Conservation (phyloP, 1,140 invertebrate genomes). For the Platorchestia sp. region DNA sequence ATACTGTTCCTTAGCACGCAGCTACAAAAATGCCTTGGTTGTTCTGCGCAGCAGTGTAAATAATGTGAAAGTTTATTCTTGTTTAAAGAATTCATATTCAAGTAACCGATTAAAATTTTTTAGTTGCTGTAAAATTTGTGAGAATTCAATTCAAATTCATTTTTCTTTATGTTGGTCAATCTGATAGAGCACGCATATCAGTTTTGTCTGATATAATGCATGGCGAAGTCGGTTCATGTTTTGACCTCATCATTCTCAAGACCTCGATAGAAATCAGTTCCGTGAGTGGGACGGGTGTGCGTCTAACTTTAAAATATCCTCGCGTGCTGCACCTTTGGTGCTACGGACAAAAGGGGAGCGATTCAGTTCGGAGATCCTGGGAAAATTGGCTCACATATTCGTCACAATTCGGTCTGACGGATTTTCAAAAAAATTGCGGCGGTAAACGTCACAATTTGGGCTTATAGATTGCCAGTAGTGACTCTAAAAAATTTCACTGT, state of each 20-base stretch:
- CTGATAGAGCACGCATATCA: neutral
- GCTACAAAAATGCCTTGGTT: neutral
- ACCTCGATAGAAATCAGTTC: neutral
- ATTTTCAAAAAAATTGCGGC: neutral
- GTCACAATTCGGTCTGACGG: neutral
- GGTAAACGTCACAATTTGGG: no score
- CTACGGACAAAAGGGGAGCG: neutral
- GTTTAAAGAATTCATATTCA: neutral
- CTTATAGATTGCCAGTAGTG: no score
- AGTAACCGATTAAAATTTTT: neutral
- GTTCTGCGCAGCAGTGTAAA: neutral
- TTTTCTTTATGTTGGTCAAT: neutral
- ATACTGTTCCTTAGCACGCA: neutral
- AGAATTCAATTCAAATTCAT: neutral
- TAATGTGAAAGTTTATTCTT: neutral
- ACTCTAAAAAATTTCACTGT: neutral
- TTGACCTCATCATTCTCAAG: neutral
- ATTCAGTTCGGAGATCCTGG: neutral
- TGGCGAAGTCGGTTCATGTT: neutral
- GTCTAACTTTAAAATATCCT: neutral
- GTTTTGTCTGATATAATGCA: neutral
- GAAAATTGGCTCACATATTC: neutral
- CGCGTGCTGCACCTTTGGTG: neutral
- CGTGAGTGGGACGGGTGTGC: neutral
- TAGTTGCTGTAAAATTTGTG: neutral